phyloP scores from a whole-genome alignment of 2,888 invertebrate species.

The Zootermopsis nevadensis region DNA sequence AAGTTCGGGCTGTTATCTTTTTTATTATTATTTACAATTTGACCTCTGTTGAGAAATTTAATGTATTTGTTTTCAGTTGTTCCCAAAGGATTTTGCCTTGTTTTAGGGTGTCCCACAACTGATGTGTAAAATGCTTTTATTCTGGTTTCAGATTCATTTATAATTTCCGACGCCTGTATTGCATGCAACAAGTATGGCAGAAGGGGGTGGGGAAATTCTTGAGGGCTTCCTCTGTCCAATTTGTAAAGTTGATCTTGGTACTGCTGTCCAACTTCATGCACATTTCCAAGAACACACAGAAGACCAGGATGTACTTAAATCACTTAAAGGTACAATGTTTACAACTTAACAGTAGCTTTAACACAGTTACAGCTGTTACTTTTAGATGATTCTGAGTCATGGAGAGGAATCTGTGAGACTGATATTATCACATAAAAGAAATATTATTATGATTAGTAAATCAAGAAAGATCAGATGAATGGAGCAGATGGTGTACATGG shows the following conservation, averaged over 20 bases:
- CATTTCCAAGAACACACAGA: slow-evolving; percentile 94
- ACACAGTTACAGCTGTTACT: too few relatives aligned
- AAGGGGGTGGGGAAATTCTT: slow-evolving; percentile 71
- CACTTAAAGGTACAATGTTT: slow-evolving; percentile 63
- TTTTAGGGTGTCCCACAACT: not conserved
- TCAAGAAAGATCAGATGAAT: too few relatives aligned
- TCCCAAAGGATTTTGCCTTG: not conserved
- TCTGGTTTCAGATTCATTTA: not conserved
- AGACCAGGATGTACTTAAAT: slow-evolving; percentile 84
- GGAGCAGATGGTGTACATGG: too few relatives aligned
- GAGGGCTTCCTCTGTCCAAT: slow-evolving; percentile 97
- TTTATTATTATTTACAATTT: not conserved
- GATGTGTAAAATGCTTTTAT: not conserved
- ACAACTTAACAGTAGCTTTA: too few relatives aligned
- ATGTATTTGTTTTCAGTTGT: not conserved
- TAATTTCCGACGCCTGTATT: not conserved
- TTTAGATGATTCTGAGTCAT: too few relatives aligned
- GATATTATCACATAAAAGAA: too few relatives aligned
- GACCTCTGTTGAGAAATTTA: not conserved
- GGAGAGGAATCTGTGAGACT: too few relatives aligned
- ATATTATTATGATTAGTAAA: too few relatives aligned
- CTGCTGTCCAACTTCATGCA: slow-evolving; percentile 81
- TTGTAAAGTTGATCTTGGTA: slow-evolving; percentile 90
- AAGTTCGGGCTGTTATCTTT: not conserved
- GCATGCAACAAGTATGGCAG: slow-evolving; percentile 58